A percentile compares a stretch with the other conserved stretches of the same genome.
These are phyloP conservation scores for Anas bernieri DNA, from an alignment of 2,797 vertebrate species.

Conservation along the genomic window DNA sequence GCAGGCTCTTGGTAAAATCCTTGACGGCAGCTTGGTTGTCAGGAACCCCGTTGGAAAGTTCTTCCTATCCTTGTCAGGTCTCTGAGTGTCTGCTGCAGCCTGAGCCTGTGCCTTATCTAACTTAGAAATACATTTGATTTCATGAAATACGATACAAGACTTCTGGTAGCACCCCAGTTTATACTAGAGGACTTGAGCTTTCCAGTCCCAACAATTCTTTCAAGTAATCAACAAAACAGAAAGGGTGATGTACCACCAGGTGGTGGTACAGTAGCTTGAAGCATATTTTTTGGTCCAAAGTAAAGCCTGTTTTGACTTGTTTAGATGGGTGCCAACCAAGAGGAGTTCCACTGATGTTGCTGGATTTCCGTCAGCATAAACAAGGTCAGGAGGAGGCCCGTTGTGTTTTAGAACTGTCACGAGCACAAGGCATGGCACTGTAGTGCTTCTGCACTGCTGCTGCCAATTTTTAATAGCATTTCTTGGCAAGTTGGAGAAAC, in stretches of 20 bases:
- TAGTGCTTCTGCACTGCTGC: background rate
- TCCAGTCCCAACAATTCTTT: background rate
- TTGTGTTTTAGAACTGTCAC: background rate
- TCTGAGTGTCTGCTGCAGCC: background rate
- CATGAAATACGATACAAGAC: background rate
- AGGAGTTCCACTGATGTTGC: background rate
- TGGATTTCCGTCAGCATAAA: background rate
- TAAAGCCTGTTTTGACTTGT: background rate
- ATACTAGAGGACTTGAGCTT: background rate
- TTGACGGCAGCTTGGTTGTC: background rate
- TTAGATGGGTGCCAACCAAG: background rate
- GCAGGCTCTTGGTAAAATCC: background rate
- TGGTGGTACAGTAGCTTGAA: background rate
- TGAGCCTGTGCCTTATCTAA: background rate
- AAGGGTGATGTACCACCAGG: background rate
- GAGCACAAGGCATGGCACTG: background rate
- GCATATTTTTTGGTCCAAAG: background rate
- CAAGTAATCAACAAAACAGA: background rate
- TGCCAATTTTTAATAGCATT: slow-evolving; percentile 65
- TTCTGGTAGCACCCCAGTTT: background rate
- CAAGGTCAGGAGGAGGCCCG: background rate
- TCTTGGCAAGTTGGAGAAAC: slow-evolving; percentile 61
- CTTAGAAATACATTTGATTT: background rate
- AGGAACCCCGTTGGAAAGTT: background rate
- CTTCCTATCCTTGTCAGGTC: background rate